Evolutionary conservation across 2,113 vertebrate genomes (phyloP).

Genomic region (Tetraodon nigroviridis): DNA sequence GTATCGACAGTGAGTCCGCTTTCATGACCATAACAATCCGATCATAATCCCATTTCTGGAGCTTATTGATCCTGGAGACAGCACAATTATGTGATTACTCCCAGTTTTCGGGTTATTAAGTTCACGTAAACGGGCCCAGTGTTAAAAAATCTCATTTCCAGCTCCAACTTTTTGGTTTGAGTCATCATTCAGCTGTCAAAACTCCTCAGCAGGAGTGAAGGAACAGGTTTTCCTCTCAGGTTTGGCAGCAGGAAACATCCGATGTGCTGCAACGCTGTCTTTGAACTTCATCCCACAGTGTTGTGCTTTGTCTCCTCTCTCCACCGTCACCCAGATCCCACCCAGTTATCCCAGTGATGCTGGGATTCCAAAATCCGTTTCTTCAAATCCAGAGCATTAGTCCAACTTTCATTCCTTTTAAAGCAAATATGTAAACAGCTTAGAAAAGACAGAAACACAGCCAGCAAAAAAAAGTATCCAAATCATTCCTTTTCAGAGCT

Average conservation of each 20-base stretch:
- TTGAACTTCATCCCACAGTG: conserved; percentile 25
- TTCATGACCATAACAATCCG: too few relatives aligned
- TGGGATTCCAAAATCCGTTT: conserved; percentile 4
- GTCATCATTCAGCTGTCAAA: conserved; percentile 12
- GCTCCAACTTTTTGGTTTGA: conserved; percentile 33
- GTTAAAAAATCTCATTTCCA: conserved; percentile 19
- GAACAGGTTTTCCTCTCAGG: conserved; percentile 18
- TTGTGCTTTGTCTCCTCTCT: conserved; percentile 18
- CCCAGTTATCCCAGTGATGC: neutral
- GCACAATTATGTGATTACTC: too few relatives aligned
- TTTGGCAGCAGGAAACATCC: conserved; percentile 35
- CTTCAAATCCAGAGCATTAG: conserved; percentile 28
- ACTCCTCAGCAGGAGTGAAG: conserved; percentile 21
- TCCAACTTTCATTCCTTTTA: conserved; percentile 45
- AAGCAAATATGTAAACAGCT: conserved; percentile 56
- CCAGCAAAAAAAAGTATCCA: conserved; percentile 19
- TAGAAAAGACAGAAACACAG: conserved; percentile 42
- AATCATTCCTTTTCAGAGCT: conserved; percentile 49
- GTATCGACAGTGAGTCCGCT: conserved; percentile 1
- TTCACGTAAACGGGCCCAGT: neutral
- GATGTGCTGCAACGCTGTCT: neutral
- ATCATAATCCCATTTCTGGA: too few relatives aligned
- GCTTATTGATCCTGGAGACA: too few relatives aligned
- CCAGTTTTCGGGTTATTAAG: neutral
- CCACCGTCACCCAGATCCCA: neutral